Percentiles rank a stretch among this genome's conserved stretches.
phyloP scores from a whole-genome alignment of 1,140 invertebrate species.

The Oedothorax gibbosus region DNA sequence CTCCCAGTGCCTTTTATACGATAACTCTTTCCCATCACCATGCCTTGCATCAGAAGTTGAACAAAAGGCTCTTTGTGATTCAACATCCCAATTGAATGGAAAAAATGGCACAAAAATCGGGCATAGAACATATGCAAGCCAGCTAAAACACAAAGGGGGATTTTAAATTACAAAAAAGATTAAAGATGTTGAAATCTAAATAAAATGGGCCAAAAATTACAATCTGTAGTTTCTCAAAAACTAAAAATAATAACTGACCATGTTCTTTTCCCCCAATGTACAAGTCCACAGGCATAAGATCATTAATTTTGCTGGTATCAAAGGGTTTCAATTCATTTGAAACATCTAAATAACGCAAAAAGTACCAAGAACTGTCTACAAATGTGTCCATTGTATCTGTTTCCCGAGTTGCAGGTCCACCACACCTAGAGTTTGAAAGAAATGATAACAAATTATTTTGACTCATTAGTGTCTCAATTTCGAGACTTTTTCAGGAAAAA shows the following conservation, averaged over 20 bases:
- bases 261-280: slow-evolving; percentile 99
- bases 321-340: slow-evolving; percentile 82
- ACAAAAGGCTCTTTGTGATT: slow-evolving; percentile 88
- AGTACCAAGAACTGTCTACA: slow-evolving; percentile 99
- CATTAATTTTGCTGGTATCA: slow-evolving; percentile 73
- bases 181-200: neutral
- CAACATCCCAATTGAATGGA: slow-evolving; percentile 81
- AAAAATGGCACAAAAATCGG: slow-evolving; percentile 93
- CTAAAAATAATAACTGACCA: slow-evolving; percentile 71
- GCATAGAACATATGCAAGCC: slow-evolving; percentile 97
- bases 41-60: slow-evolving; percentile 90
- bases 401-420: slow-evolving; percentile 79
- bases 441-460: neutral
- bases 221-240: neutral
- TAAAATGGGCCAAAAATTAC: neutral
- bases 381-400: slow-evolving; percentile 99
- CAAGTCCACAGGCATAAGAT: slow-evolving; percentile 89
- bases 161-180: neutral
- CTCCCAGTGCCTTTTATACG: slow-evolving; percentile 80
- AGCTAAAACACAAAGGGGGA: slow-evolving; percentile 71
- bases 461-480: too few species aligned
- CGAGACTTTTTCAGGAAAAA: neutral
- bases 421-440: slow-evolving; percentile 72
- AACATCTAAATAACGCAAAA: slow-evolving; percentile 89
- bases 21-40: slow-evolving; percentile 92